Evolutionary conservation across 2,797 vertebrate species (phyloP).

Genomic region (Carcharodon carcharias): DNA sequence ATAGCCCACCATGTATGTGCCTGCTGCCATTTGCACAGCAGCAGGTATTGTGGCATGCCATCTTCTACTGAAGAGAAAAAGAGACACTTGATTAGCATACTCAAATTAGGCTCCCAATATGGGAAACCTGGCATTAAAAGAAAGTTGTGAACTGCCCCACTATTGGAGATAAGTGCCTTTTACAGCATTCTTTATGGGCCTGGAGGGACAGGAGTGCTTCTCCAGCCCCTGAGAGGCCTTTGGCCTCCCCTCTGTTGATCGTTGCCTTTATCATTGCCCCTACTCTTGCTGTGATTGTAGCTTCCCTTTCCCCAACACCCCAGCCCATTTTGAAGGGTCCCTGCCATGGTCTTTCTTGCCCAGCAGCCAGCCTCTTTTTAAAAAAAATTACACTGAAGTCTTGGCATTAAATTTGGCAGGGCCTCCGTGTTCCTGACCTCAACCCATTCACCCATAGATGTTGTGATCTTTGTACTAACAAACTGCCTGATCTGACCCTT

Average conservation of each 20-base stretch:
- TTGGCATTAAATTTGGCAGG: background rate
- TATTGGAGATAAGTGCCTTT: background rate
- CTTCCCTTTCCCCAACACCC: too few species aligned
- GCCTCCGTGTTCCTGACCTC: background rate
- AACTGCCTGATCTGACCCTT: background rate
- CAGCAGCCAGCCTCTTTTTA: background rate
- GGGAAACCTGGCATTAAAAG: background rate
- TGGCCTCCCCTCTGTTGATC: background rate
- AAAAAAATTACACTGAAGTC: background rate
- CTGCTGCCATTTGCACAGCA: background rate
- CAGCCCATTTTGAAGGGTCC: background rate
- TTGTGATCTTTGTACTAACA: background rate
- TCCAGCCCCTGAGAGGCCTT: too few species aligned
- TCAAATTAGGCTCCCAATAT: background rate
- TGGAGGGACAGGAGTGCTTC: background rate
- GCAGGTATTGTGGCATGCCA: background rate
- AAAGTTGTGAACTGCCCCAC: background rate
- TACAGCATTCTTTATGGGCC: background rate
- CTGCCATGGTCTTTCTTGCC: background rate
- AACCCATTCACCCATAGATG: background rate
- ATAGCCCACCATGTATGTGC: background rate
- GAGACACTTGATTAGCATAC: background rate
- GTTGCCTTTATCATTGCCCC: background rate
- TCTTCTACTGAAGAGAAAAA: background rate
- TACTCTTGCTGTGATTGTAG: background rate